A percentile compares a stretch with the other conserved stretches of the same genome.
Conservation (phyloP, 2,888 invertebrate genomes). For the Caenorhabditis auriculariae region DNA sequence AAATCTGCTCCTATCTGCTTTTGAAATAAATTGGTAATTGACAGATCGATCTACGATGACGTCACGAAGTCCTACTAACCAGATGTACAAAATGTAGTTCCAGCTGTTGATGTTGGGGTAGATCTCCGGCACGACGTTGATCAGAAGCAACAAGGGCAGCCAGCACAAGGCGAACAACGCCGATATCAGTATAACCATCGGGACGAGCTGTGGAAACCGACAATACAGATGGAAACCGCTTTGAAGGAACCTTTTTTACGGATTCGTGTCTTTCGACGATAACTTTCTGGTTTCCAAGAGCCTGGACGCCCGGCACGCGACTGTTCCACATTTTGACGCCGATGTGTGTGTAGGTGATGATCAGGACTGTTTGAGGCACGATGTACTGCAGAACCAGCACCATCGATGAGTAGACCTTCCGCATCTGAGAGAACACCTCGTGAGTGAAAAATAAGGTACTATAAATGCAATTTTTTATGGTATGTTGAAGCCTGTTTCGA, state of each 20-base stretch:
- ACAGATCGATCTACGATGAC: not conserved
- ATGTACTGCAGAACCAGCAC: slow-evolving; percentile 60
- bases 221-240: not conserved
- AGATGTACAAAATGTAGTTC: slow-evolving; percentile 58
- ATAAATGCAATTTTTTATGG: no score
- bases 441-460: no score
- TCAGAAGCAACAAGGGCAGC: slow-evolving; percentile 61
- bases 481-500: no score
- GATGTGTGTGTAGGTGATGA: slow-evolving; percentile 62
- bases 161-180: slow-evolving; percentile 60
- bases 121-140: slow-evolving; percentile 55
- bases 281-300: slow-evolving; percentile 38
- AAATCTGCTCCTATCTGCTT: no score
- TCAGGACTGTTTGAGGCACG: slow-evolving; percentile 59
- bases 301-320: slow-evolving; percentile 51
- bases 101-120: slow-evolving; percentile 49
- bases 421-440: no score
- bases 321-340: slow-evolving; percentile 62
- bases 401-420: slow-evolving; percentile 48
- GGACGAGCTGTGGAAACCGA: slow-evolving; percentile 50
- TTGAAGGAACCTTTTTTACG: slow-evolving; percentile 62
- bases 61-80: slow-evolving; percentile 34
- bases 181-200: slow-evolving; percentile 62
- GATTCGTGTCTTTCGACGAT: slow-evolving; percentile 56
- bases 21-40: not conserved